A percentile compares a stretch with the other conserved stretches of the same genome.
phyloP scores from a whole-genome alignment of 2,113 vertebrate genomes.

The Spea bombifrons region DNA sequence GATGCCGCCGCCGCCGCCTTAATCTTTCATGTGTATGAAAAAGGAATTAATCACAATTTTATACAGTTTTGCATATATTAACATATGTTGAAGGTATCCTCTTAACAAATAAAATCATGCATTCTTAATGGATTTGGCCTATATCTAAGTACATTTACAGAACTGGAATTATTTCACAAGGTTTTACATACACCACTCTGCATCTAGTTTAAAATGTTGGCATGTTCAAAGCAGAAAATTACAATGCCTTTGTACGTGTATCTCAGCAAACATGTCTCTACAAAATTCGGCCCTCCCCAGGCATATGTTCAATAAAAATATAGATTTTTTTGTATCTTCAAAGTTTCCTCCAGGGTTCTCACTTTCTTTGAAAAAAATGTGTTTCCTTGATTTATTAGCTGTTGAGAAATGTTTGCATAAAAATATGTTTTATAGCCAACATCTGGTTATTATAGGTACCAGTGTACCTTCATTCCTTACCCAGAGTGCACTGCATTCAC shows the following conservation, averaged over 20 bases:
- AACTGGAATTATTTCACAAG: no score
- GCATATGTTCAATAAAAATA: slow-evolving; percentile 42
- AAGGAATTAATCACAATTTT: no score
- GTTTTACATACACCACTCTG: slow-evolving; percentile 18
- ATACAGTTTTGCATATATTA: no score
- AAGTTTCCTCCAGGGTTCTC: slow-evolving; percentile 29
- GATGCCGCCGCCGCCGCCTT: no score
- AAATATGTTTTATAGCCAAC: slow-evolving; percentile 45
- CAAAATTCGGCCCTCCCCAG: slow-evolving; percentile 13
- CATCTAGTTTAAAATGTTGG: slow-evolving; percentile 19
- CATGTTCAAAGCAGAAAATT: slow-evolving; percentile 30
- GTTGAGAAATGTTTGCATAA: slow-evolving; percentile 47
- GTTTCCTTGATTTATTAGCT: slow-evolving; percentile 43
- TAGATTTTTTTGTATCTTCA: slow-evolving; percentile 11
- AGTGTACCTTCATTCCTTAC: slow-evolving; percentile 37
- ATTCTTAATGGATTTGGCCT: no score
- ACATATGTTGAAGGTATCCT: no score
- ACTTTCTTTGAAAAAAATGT: slow-evolving; percentile 5
- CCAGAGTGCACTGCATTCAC: slow-evolving; percentile 7
- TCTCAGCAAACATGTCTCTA: slow-evolving; percentile 35
- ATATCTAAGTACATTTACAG: no score
- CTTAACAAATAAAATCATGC: no score
- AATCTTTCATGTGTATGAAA: no score
- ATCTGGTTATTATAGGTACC: slow-evolving; percentile 41
- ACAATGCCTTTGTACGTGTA: slow-evolving; percentile 12